Base-by-base conservation (phyloP, 2,113 vertebrate genomes). In the Neoarius graeffei region DNA sequence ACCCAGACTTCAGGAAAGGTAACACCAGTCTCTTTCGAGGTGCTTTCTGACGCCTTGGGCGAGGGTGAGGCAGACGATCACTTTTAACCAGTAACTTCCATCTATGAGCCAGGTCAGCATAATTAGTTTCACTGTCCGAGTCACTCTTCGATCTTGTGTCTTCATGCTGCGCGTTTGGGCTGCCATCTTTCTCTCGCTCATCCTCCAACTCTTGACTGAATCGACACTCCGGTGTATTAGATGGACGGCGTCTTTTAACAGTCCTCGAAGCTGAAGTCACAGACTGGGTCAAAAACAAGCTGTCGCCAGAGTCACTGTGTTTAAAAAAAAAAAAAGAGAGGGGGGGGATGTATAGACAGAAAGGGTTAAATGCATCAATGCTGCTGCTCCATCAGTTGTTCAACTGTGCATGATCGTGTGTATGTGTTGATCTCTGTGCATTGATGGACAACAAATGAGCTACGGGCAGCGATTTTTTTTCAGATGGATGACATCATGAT, bases 201-300 rank as follows among this genome's bases (percentile, higher is more conserved):
- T 79, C 67, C 5, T 27, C 74, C 14, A 50, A 9, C 0, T 84
- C 0, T 56, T 11, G 20, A 13, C 5, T 23, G 4, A 42, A 27
- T 73, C 54, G 4, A 52, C 67, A 20, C 10, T 9, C 20, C 30
- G 35, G 30, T 17, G 35, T 60, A 62, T 48, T 1, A 42, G 48
- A 19, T 27, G 90, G n/a, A 27, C 30, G 10, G 3, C 0, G 52
- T 71, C 88, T 86, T 69, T 73, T 88, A 83, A 57, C 42, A 11
- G 66, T 88, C 48, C 93, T 93, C 76, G 52, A 80, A 0, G 89
- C 67, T 79, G 86, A n/a, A 1, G 91, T 84, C 11, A 73, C 83
- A 54, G 86, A 71, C 35, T 95, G 95, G 10, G 95, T 95, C 52
- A 94, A 48, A 89, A 96, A 95, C 88, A 95, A 27, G 81, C 93